phyloP scores from a whole-genome alignment of 2,888 invertebrate genomes.

The Hirudinaria manillensis region DNA sequence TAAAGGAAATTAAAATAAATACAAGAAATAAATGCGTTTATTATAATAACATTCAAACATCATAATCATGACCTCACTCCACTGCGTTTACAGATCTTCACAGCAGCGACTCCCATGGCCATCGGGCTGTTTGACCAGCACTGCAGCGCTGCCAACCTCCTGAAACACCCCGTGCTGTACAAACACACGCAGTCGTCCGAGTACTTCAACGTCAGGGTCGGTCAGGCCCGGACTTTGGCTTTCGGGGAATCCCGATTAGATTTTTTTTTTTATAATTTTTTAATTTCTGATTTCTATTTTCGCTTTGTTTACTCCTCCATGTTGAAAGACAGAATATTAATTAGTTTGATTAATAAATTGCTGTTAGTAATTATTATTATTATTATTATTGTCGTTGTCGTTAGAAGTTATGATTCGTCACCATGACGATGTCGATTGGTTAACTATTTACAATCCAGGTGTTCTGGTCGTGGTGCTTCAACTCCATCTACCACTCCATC shows the following conservation, averaged over 20 bases:
- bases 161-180: constrained; percentile 67
- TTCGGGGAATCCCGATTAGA: neutral
- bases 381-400: too few species aligned
- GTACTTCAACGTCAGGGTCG: constrained; percentile 68
- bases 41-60: too few species aligned
- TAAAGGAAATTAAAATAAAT: too few species aligned
- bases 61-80: too few species aligned
- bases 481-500: constrained; percentile 87
- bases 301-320: neutral
- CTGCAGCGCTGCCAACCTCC: constrained; percentile 81
- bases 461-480: constrained; percentile 94
- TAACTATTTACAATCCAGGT: constrained; percentile 57
- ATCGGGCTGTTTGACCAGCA: constrained; percentile 95
- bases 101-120: constrained; percentile 91
- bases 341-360: too few species aligned
- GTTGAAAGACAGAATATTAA: too few species aligned
- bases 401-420: too few species aligned
- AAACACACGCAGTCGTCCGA: constrained; percentile 74
- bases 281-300: neutral
- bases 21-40: too few species aligned
- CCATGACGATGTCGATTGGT: too few species aligned
- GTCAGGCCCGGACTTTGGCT: constrained; percentile 9
- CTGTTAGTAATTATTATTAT: too few species aligned
- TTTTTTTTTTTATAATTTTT: neutral
- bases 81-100: constrained; percentile 71